phyloP scores from a whole-genome alignment of 2,888 invertebrate genomes.

The Meteorus cinctellus region DNA sequence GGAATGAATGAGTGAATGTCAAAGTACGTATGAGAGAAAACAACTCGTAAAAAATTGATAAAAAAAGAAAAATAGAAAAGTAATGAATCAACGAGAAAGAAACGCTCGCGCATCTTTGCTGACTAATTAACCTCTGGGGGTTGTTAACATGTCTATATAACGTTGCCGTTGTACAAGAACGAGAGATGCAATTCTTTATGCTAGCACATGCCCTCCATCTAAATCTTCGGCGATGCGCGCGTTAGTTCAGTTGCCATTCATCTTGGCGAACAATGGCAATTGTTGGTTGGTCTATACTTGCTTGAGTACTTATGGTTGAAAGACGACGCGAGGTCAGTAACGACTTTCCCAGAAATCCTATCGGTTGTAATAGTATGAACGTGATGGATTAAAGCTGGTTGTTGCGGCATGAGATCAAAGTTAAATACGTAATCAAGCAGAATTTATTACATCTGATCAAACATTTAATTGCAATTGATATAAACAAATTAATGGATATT shows the following conservation, averaged over 20 bases:
- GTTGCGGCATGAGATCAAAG: constrained; percentile 28
- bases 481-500: too few relatives aligned
- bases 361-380: constrained; percentile 38
- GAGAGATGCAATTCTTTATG: constrained; percentile 54
- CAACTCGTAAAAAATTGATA: neutral
- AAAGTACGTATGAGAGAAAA: neutral
- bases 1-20: neutral
- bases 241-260: constrained; percentile 19
- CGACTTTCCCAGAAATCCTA: constrained; percentile 34
- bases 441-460: too few relatives aligned
- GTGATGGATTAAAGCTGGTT: constrained; percentile 41
- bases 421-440: neutral
- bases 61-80: neutral
- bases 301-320: neutral
- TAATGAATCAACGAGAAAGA: neutral
- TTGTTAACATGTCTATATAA: constrained; percentile 57
- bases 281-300: constrained; percentile 50
- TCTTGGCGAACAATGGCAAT: constrained; percentile 56
- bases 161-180: constrained; percentile 23
- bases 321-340: constrained; percentile 44
- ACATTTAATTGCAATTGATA: too few relatives aligned
- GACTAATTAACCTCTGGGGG: constrained; percentile 60
- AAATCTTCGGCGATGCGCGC: constrained; percentile 33
- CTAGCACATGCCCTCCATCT: constrained; percentile 52
- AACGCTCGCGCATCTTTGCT: constrained; percentile 45